A percentile compares a stretch with the other conserved stretches of the same genome.
phyloP scores from a whole-genome alignment of 2,797 vertebrate species.

The Ataeniobius toweri region DNA sequence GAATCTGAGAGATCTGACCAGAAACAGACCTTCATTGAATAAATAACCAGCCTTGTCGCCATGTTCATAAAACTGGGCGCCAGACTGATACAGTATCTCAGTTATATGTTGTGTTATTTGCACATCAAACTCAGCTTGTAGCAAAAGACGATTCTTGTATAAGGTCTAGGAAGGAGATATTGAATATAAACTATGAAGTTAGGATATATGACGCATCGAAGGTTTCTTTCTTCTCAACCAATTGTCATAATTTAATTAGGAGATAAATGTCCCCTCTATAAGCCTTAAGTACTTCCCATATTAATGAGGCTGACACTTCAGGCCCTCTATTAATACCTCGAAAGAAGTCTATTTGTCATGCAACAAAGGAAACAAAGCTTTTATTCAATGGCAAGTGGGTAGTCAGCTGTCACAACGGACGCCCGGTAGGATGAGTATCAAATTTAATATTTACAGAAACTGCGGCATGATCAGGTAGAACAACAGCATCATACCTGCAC shows the following conservation, averaged over 20 bases:
- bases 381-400: no score
- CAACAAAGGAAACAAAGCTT: neutral
- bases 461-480: neutral
- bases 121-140: neutral
- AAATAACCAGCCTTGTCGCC: neutral
- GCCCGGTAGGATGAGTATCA: neutral
- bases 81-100: neutral
- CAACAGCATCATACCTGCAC: neutral
- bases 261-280: neutral
- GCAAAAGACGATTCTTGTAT: neutral
- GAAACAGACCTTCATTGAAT: no score
- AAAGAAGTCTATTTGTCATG: neutral
- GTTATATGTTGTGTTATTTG: neutral
- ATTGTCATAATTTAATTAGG: no score
- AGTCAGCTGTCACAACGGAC: neutral
- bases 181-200: neutral
- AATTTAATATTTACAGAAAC: neutral
- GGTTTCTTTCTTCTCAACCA: neutral
- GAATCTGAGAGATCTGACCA: neutral
- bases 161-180: neutral
- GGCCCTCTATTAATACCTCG: neutral
- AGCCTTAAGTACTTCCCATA: neutral
- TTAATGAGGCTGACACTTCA: neutral
- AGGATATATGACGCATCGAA: neutral
- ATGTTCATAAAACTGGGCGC: neutral